These are phyloP conservation scores for Meloidogyne exigua DNA, from an alignment of 1,140 invertebrate species.

Conservation along the genomic window DNA sequence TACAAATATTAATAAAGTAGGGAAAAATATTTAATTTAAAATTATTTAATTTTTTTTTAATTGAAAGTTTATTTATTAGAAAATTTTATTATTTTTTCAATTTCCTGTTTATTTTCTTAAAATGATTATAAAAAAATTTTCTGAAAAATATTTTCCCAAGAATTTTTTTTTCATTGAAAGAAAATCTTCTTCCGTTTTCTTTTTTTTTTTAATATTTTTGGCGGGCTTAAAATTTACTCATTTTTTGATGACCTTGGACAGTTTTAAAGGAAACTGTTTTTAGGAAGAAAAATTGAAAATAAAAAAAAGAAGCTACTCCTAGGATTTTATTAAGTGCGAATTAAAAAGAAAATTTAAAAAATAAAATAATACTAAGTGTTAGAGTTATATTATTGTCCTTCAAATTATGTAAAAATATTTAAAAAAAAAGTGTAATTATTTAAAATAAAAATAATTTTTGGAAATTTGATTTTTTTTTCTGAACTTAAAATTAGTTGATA, in stretches of 20 bases:
- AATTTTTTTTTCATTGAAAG: no score
- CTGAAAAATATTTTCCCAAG: no score
- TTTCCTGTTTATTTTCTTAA: no score
- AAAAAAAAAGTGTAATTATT: background rate
- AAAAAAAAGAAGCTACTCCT: background rate
- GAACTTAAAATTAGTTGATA: no score
- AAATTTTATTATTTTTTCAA: no score
- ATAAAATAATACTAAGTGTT: background rate
- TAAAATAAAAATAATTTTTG: background rate
- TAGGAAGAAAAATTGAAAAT: background rate
- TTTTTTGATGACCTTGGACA: constrained; percentile 4
- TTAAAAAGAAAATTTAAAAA: background rate
- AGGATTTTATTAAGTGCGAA: constrained; percentile 2
- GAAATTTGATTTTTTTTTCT: background rate
- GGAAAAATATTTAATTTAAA: background rate
- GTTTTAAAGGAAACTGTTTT: background rate
- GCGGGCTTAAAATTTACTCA: background rate
- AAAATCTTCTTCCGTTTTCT: background rate
- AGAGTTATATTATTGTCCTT: background rate
- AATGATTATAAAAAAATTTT: no score
- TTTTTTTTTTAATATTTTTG: background rate
- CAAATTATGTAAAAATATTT: background rate
- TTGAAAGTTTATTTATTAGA: no score
- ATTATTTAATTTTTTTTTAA: no score
- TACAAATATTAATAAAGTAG: background rate